Evolutionary conservation across 37 sponge, comb jelly and placozoan species (phyloP).

Genomic region (Haliclona indistincta): DNA sequence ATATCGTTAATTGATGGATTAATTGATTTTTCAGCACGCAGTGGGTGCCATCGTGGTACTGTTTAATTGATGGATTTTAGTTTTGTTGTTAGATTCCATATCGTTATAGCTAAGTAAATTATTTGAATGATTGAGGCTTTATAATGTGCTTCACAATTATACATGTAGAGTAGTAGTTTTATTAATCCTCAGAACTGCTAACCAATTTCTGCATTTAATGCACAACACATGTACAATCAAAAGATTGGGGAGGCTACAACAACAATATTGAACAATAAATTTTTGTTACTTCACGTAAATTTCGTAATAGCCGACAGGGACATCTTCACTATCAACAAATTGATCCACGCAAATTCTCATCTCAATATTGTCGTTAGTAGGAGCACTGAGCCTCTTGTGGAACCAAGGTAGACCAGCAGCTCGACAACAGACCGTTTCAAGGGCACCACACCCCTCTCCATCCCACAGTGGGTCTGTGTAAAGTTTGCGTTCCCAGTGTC

Average conservation of each 20-base stretch:
- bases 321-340: conserved; percentile 7
- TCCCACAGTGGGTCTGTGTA: conserved; percentile 51
- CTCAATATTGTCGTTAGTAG: conserved; percentile 26
- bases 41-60: too few species aligned
- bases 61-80: too few species aligned
- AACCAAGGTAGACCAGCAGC: conserved; percentile 31
- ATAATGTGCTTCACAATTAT: too few species aligned
- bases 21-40: too few species aligned
- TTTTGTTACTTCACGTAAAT: conserved; percentile 25
- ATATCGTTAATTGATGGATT: too few species aligned
- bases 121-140: too few species aligned
- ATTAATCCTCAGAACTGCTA: too few species aligned
- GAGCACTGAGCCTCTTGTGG: neutral
- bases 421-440: conserved; percentile 12
- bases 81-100: too few species aligned
- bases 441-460: conserved; percentile 25
- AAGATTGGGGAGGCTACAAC: neutral
- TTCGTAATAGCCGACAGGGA: conserved; percentile 8
- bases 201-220: too few species aligned
- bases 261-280: neutral
- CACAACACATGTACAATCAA: too few species aligned
- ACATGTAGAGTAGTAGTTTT: too few species aligned
- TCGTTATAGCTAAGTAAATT: too few species aligned
- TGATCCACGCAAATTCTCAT: conserved; percentile 42
- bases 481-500: neutral